Percentiles rank a stretch among this genome's conserved stretches.
Conservation (phyloP, 2,797 vertebrate species). For the Microcaecilia unicolor region DNA sequence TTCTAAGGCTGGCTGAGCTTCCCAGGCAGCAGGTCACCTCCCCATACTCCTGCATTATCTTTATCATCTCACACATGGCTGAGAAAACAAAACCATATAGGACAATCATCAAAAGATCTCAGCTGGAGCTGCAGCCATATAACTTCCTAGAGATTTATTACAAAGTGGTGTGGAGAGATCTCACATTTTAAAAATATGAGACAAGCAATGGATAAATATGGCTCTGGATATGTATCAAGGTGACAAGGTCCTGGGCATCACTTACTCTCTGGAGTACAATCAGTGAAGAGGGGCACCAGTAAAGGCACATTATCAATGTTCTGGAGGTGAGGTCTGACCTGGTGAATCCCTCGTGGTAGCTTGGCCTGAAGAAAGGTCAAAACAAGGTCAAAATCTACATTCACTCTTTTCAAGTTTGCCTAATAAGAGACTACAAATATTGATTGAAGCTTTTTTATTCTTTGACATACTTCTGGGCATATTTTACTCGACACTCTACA, state of each 20-base stretch:
- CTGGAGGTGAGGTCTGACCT: conserved; percentile 93
- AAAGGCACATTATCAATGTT: conserved; percentile 98
- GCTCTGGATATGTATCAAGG: no score
- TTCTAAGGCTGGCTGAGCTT: conserved; percentile 87
- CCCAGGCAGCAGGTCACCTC: conserved; percentile 96
- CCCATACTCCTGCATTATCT: conserved; percentile 97
- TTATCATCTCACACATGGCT: conserved; percentile 99
- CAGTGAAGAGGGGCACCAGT: conserved; percentile 93
- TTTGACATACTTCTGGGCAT: no score
- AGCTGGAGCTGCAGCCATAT: no score
- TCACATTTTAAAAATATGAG: no score
- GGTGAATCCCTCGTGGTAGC: conserved; percentile 92
- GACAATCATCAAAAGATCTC: no score
- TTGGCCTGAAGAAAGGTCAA: conserved; percentile 71
- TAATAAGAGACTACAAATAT: no score
- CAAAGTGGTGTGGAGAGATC: no score
- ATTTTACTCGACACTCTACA: no score
- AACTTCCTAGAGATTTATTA: no score
- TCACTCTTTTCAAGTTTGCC: no score
- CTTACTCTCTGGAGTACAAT: conserved; percentile 96
- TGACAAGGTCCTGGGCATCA: not conserved
- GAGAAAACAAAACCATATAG: not conserved
- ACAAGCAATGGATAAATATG: no score
- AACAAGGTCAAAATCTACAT: not conserved
- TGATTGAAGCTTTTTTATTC: no score